A percentile compares a stretch with the other conserved stretches of the same genome.
Evolutionary conservation across 37 sponge, comb jelly and placozoan species (phyloP).

Genomic region (Chondrosia reniformis): DNA sequence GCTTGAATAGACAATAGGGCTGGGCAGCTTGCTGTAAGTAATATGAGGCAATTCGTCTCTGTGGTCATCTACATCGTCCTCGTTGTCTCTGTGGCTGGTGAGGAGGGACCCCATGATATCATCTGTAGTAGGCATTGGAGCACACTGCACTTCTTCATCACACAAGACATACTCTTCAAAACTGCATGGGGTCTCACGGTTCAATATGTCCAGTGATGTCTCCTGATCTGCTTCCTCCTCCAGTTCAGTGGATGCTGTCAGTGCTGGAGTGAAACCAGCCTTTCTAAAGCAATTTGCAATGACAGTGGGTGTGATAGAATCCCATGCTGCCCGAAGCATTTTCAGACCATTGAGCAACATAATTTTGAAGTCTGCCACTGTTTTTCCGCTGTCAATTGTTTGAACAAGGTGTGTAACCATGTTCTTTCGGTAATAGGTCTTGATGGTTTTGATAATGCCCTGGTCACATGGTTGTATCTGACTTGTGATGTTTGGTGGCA

Average conservation of each 20-base stretch:
- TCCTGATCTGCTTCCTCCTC: background rate
- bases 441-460: slow-evolving; percentile 19
- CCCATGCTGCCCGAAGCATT: slow-evolving; percentile 14
- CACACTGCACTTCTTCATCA: slow-evolving; percentile 4
- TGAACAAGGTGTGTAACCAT: slow-evolving; percentile 3
- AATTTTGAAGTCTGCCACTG: slow-evolving; percentile 9
- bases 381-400: slow-evolving; percentile 7
- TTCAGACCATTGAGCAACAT: slow-evolving; percentile 15
- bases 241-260: background rate
- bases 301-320: slow-evolving; percentile 8
- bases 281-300: slow-evolving; percentile 28
- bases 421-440: slow-evolving; percentile 20
- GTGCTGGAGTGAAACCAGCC: slow-evolving; percentile 11
- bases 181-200: background rate
- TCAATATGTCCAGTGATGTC: background rate
- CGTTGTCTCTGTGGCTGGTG: background rate
- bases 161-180: slow-evolving; percentile 11
- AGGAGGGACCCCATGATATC: background rate
- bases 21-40: background rate
- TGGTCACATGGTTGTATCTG: slow-evolving; percentile 31
- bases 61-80: background rate
- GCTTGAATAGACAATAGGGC: background rate
- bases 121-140: background rate
- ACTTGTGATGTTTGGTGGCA: slow-evolving; percentile 34
- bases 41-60: background rate